These are phyloP conservation scores for Campylomormyrus numenius DNA, from an alignment of 2,113 vertebrate species.

Conservation along the genomic window DNA sequence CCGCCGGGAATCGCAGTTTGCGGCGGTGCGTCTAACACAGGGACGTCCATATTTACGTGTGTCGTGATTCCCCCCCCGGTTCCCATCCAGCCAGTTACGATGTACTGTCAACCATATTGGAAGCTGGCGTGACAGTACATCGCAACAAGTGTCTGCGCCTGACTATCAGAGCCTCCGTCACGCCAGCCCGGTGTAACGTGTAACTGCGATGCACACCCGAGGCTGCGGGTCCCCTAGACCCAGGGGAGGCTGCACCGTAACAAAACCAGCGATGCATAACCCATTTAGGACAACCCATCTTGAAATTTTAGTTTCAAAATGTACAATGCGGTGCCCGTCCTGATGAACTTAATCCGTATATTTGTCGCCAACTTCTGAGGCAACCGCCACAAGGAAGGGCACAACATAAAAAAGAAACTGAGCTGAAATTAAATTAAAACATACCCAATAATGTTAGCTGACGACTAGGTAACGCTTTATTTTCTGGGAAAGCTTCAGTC, in stretches of 20 bases:
- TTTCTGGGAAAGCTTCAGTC: background rate
- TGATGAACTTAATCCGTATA: background rate
- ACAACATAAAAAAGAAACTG: background rate
- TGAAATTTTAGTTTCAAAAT: background rate
- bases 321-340: background rate
- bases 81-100: conserved; percentile 25
- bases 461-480: background rate
- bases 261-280: background rate
- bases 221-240: background rate
- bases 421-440: background rate
- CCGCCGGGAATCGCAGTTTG: conserved; percentile 34
- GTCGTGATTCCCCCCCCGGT: conserved; percentile 23
- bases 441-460: background rate
- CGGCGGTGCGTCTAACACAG: conserved; percentile 20
- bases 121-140: conserved; percentile 30
- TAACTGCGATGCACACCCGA: conserved; percentile 3
- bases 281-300: background rate
- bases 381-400: background rate
- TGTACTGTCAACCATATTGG: conserved; percentile 38
- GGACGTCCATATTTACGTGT: conserved; percentile 41
- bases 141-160: conserved; percentile 33
- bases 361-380: background rate
- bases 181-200: conserved; percentile 27
- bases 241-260: background rate
- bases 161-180: conserved; percentile 31